Percentiles rank a stretch among this genome's conserved stretches.
These are phyloP conservation scores for Orgyia antiqua DNA, from an alignment of 2,888 invertebrate species.

Conservation along the genomic window DNA sequence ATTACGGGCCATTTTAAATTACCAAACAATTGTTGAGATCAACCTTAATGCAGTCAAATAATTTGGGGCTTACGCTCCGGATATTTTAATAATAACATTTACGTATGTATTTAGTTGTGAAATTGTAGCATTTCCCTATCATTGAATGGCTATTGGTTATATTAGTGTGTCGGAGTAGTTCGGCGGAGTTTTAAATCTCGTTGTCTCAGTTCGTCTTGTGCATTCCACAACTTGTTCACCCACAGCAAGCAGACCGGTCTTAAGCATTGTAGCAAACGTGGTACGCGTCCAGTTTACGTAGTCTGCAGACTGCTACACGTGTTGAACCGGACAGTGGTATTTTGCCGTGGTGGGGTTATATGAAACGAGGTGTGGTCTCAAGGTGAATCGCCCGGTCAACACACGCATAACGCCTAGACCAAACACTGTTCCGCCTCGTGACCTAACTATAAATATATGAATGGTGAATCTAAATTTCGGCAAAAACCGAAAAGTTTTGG, in stretches of 20 bases:
- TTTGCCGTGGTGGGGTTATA: constrained; percentile 49
- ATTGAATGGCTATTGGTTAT: constrained; percentile 30
- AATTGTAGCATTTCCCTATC: constrained; percentile 13
- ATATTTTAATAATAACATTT: constrained; percentile 18
- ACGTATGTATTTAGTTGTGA: constrained; percentile 11
- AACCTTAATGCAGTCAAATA: constrained; percentile 34
- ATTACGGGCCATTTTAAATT: constrained; percentile 54
- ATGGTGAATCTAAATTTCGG: constrained; percentile 36
- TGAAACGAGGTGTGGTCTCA: constrained; percentile 65
- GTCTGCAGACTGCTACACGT: constrained; percentile 37
- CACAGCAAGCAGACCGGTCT: constrained; percentile 73
- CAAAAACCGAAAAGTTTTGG: too few relatives aligned
- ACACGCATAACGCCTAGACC: constrained; percentile 66
- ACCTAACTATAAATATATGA: constrained; percentile 53
- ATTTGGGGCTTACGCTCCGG: constrained; percentile 28
- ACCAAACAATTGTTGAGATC: constrained; percentile 46
- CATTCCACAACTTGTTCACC: constrained; percentile 77
- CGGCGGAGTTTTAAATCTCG: constrained; percentile 69
- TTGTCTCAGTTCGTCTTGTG: constrained; percentile 61
- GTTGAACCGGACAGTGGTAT: constrained; percentile 33
- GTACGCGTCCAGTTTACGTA: constrained; percentile 45
- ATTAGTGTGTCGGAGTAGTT: constrained; percentile 43
- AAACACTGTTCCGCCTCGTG: constrained; percentile 65
- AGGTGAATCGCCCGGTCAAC: constrained; percentile 74
- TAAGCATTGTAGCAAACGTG: constrained; percentile 66